Base-by-base conservation (phyloP, 2,888 invertebrate species). In the Cephus rjabovi region DNA sequence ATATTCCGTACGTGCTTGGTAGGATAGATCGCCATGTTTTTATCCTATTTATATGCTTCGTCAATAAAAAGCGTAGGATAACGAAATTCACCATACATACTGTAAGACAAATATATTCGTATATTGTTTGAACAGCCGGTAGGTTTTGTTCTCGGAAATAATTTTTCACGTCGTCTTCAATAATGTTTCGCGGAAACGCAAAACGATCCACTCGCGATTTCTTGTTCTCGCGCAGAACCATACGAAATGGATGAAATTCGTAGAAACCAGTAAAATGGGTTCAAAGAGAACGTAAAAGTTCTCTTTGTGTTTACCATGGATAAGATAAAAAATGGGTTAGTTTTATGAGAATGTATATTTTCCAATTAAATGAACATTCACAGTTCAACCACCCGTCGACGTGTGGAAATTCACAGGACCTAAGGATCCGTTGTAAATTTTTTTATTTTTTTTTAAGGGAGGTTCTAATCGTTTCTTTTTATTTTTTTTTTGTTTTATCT, bases 401-500 rank as follows among this genome's bases (percentile, higher is more conserved):
- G 23, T 23, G 56, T 56, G 56, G 56, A 56, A 56, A 56, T 15
- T 56, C 56, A 56, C 23, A 23, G 23, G 56, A 56, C 2, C 56
- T 56, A 23, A 23, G 23, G 2, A 56, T 23, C 56, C 23, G 23
- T 9, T 9, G 56, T 56, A 23, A 23, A 9, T 56, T 23, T 56
- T 56, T 15, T 15, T 2, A 37, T 4, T 70, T 34, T 34, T 70
- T 71, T 11, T 33, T 71, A 30, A n/a, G 9, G 6, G 11, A 30
- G 9, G 11, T 23, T 71, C 71, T 30, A 4, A 33, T 33, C 2
- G 34, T 23, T 12, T 30, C 1, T 71, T n/a, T 71, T 70, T 70
- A n/a, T 9, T 33, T 70, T 70, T 71, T 34, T 34, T 56, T 56
- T 56, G 1, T 23, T 56, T 56, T 68, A 69, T 78, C 78, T 73